phyloP scores from a whole-genome alignment of 2,888 invertebrate genomes.

The Hypercompe scribonia region DNA sequence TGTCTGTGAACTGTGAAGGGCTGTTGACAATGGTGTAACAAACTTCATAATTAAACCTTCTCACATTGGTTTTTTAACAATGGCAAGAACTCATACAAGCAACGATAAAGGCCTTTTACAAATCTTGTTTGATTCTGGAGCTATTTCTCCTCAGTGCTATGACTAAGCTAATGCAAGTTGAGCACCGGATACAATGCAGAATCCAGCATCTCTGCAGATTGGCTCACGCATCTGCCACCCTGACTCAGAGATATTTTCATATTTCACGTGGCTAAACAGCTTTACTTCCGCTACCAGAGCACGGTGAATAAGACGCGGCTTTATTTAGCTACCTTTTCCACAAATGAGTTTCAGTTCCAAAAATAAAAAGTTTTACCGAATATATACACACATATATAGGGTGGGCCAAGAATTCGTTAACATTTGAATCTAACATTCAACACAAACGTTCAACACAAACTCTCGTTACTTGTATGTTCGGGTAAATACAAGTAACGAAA shows the following conservation, averaged over 20 bases:
- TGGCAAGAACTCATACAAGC: neutral
- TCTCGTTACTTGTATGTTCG: too few relatives aligned
- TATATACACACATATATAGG: neutral
- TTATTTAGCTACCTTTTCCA: conserved; percentile 9
- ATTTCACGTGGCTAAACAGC: conserved; percentile 28
- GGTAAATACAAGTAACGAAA: too few relatives aligned
- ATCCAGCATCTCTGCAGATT: conserved; percentile 11
- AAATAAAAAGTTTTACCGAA: neutral
- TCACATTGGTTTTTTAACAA: neutral
- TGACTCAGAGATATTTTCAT: conserved; percentile 20
- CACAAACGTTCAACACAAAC: too few relatives aligned
- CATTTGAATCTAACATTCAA: too few relatives aligned
- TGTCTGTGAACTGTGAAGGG: too few relatives aligned
- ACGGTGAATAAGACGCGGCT: conserved; percentile 34
- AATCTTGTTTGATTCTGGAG: neutral
- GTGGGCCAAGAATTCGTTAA: too few relatives aligned
- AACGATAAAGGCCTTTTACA: neutral
- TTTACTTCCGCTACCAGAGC: conserved; percentile 30
- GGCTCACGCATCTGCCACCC: neutral
- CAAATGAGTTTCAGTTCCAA: neutral
- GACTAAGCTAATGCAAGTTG: conserved; percentile 23
- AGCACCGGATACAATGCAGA: conserved; percentile 10
- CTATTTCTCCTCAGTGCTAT: neutral
- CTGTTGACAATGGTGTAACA: neutral
- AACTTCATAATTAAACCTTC: neutral